Evolutionary conservation across 2,888 invertebrate genomes (phyloP), one percentile per base, ranked within the genome.

Genomic region (Microctonus brassicae): DNA sequence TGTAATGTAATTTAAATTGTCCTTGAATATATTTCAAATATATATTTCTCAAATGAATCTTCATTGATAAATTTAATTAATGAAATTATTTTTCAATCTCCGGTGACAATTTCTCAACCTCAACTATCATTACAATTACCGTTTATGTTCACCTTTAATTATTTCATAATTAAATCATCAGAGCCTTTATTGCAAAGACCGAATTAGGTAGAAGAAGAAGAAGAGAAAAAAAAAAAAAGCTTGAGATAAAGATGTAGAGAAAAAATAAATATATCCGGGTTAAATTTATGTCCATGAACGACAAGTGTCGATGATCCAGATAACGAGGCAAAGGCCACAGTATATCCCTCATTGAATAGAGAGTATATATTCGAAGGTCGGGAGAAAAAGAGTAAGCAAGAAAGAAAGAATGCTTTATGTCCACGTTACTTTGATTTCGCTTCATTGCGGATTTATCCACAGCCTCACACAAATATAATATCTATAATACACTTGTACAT

Each of bases 311-410:
- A 66, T 66, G 66, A 57, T 66, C 24, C 57, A 55, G 57, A 36
- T 66, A 55, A 36, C n/a, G 29, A 53, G 47, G 22, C 47, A 64
- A 64, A 64, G 64, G 64, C 64, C 52, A 55, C 24, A 11, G 11
- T 24, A 10, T 24, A 53, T 42, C 67, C 39, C 66, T 55, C 47
- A 39, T 22, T 61, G 72, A 69, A 71, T 73, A 69, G 64, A 74
- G n/a, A n/a, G n/a, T n/a, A 71, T 74, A 70, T 73, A 53, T 20
- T 34, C 66, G 73, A 76, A 76, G 76, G 76, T 76, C 76, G 76
- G 39, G 42, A 17, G 52, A 66, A 17, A n/a, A 47, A 17, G 17
- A 47, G 17, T 17, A 47, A 47, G 17, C 47, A 47, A 47, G 7
- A 17, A 47, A 47, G 47, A 47, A 47, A 5, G 47, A 47, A n/a